Evolutionary conservation across 30 jellyfish, hydroid and myxozoan species (phyloP).

Genomic region (Nemopilema nomurai): DNA sequence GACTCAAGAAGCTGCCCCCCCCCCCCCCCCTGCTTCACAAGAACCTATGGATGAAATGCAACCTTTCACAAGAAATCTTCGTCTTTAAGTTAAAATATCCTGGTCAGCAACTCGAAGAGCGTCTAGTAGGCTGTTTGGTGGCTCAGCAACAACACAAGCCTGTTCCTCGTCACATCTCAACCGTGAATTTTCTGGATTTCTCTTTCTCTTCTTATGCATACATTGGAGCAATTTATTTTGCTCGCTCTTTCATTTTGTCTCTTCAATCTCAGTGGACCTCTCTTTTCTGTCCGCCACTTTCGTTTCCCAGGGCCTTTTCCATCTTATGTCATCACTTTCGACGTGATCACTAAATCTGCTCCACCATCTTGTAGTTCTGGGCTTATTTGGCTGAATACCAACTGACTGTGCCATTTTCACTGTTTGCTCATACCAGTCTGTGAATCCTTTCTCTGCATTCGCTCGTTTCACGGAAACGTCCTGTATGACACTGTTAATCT

Average conservation of each 20-base stretch:
- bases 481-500: too few relatives aligned
- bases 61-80: conserved; percentile 29
- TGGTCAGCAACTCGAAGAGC: conserved; percentile 58
- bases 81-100: conserved; percentile 24
- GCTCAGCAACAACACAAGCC: conserved; percentile 50
- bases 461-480: too few relatives aligned
- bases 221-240: conserved; percentile 40
- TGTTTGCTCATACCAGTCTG: too few relatives aligned
- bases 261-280: conserved; percentile 43
- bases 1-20: conserved; percentile 33
- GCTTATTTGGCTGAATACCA: too few relatives aligned
- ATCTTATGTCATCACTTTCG: conserved; percentile 30
- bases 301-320: too few relatives aligned
- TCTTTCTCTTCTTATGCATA: conserved; percentile 45
- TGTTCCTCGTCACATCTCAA: conserved; percentile 53
- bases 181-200: conserved; percentile 56
- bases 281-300: too few relatives aligned
- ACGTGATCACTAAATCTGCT: conserved; percentile 29
- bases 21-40: too few relatives aligned
- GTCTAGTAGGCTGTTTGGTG: conserved; percentile 47
- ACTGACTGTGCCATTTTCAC: too few relatives aligned
- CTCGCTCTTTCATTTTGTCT: conserved; percentile 39
- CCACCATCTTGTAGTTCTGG: conserved; percentile 39
- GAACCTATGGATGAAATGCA: too few relatives aligned
- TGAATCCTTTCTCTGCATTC: too few relatives aligned